These are phyloP conservation scores for Lasioglossum figueresi DNA, from an alignment of 2,888 invertebrate species.

Conservation along the genomic window DNA sequence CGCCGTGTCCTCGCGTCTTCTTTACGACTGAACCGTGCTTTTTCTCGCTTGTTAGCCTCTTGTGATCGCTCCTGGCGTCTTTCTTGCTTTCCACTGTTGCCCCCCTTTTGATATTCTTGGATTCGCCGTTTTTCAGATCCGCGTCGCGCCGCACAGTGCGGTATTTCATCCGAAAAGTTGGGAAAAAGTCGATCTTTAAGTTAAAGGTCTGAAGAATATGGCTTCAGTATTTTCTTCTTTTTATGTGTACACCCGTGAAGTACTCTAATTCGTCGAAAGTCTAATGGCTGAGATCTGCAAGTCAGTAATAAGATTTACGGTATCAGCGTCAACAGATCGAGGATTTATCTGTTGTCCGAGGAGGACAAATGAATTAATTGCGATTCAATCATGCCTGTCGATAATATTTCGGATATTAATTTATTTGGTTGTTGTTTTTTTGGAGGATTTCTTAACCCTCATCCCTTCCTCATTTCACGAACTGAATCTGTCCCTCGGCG, in stretches of 20 bases:
- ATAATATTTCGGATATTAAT: too few relatives aligned
- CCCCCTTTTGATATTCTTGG: neutral
- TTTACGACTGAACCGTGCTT: conserved; percentile 28
- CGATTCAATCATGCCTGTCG: too few relatives aligned
- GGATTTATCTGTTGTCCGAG: neutral
- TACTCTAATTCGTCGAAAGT: too few relatives aligned
- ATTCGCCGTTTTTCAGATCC: neutral
- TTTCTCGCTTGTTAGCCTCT: conserved; percentile 21
- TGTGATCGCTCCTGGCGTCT: neutral
- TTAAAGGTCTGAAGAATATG: too few relatives aligned
- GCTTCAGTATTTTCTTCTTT: too few relatives aligned
- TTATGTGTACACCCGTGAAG: too few relatives aligned
- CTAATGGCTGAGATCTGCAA: neutral
- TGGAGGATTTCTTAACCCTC: too few relatives aligned
- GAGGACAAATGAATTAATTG: neutral
- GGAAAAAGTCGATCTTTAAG: too few relatives aligned
- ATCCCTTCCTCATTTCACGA: too few relatives aligned
- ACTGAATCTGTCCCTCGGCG: too few relatives aligned
- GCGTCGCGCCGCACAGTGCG: neutral
- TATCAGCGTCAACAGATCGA: neutral
- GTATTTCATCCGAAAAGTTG: too few relatives aligned
- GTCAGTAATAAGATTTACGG: neutral
- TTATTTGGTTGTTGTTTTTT: too few relatives aligned
- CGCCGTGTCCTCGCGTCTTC: conserved; percentile 42
- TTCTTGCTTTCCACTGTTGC: neutral